phyloP scores from a whole-genome alignment of 1,140 invertebrate genomes.

The Lepidurus arcticus region DNA sequence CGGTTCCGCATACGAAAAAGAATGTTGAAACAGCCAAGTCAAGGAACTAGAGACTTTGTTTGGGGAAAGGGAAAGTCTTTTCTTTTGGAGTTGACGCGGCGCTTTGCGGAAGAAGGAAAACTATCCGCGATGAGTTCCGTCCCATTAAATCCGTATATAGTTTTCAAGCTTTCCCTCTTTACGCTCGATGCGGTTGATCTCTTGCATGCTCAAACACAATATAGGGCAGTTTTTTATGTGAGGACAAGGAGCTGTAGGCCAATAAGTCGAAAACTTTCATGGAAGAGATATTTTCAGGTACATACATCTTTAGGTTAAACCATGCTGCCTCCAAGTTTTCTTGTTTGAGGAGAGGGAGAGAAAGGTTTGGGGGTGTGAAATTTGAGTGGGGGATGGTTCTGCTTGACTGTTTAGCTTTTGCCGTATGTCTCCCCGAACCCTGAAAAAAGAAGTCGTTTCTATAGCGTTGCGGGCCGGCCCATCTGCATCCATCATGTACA shows the following conservation, averaged over 20 bases:
- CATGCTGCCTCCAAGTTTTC: neutral
- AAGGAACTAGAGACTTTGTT: neutral
- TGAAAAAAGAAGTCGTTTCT: neutral
- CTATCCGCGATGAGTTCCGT: neutral
- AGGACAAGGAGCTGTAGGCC: neutral
- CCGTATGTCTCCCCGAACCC: neutral
- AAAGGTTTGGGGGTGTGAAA: neutral
- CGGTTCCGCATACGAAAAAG: slow-evolving; percentile 15
- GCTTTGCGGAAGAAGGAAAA: slow-evolving; percentile 12
- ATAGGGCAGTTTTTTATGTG: neutral
- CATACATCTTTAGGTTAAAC: neutral
- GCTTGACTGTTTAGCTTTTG: slow-evolving; percentile 6
- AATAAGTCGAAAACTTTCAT: neutral
- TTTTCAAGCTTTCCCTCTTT: neutral
- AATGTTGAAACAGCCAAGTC: neutral
- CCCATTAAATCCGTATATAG: slow-evolving; percentile 8
- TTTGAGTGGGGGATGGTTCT: neutral
- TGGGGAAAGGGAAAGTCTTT: neutral
- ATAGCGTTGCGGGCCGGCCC: neutral
- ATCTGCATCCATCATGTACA: slow-evolving; percentile 21
- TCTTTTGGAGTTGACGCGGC: neutral
- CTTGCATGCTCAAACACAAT: neutral
- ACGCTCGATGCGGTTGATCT: neutral
- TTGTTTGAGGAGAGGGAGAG: neutral
- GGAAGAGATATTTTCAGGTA: neutral